A percentile compares a stretch with the other conserved stretches of the same genome.
Evolutionary conservation across 1,140 invertebrate genomes (phyloP).

Genomic region (Marisa cornuarietis): DNA sequence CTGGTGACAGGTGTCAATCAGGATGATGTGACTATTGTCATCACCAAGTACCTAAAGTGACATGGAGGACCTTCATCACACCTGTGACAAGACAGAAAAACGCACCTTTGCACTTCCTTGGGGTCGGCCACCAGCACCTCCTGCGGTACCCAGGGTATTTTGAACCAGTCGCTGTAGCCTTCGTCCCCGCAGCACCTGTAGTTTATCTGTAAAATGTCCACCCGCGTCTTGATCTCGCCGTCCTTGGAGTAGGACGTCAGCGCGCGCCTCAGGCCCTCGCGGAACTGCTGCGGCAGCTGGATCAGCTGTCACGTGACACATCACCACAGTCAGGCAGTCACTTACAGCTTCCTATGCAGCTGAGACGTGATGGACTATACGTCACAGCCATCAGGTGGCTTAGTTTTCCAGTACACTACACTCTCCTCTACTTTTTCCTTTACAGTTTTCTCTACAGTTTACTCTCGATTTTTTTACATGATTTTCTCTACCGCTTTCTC

Average conservation of each 20-base stretch:
- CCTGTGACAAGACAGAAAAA: not conserved
- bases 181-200: conserved; percentile 55
- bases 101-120: conserved; percentile 10
- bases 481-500: not conserved
- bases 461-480: too few species aligned
- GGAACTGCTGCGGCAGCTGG: not conserved
- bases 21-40: too few species aligned
- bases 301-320: not conserved
- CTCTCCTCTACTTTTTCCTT: not conserved
- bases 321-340: not conserved
- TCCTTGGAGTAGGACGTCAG: conserved; percentile 36
- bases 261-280: conserved; percentile 13
- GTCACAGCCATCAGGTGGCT: not conserved
- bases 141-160: conserved; percentile 44
- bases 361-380: too few species aligned
- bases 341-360: not conserved
- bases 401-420: not conserved
- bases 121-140: conserved; percentile 20
- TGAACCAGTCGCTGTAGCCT: conserved; percentile 54
- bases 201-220: conserved; percentile 52
- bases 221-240: conserved; percentile 36
- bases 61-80: too few species aligned
- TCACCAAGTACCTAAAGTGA: too few species aligned
- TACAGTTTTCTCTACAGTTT: too few species aligned
- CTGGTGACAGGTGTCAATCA: too few species aligned